Evolutionary conservation across 37 sponge, comb jelly and placozoan species (phyloP).

Genomic region (Agelas oroides): DNA sequence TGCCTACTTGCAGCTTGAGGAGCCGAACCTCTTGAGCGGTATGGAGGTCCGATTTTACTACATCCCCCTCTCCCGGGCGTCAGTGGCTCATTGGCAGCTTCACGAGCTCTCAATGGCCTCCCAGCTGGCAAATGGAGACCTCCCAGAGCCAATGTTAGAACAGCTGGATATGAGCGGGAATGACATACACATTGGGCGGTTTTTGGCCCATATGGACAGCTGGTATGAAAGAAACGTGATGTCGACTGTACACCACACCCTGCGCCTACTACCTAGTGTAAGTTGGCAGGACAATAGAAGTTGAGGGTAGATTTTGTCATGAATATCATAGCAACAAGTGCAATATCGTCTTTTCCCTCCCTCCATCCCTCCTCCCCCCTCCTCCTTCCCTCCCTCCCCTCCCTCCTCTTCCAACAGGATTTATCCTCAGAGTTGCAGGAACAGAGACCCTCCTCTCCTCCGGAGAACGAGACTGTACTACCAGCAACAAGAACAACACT

Average conservation of each 20-base stretch:
- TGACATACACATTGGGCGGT: constrained; percentile 82
- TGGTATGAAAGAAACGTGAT: constrained; percentile 93
- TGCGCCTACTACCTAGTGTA: constrained; percentile 74
- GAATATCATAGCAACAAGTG: no score
- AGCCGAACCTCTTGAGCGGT: constrained; percentile 59
- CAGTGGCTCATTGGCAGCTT: neutral
- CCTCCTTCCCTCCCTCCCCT: neutral
- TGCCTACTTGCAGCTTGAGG: constrained; percentile 49
- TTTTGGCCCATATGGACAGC: constrained; percentile 84
- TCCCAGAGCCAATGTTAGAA: constrained; percentile 50
- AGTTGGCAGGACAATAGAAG: constrained; percentile 11
- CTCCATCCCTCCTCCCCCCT: neutral
- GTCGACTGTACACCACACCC: constrained; percentile 73
- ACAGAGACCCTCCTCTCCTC: no score
- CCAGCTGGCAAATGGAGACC: constrained; percentile 13
- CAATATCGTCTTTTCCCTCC: no score
- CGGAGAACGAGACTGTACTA: no score
- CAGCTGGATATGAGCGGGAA: constrained; percentile 23
- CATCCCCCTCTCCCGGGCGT: constrained; percentile 69
- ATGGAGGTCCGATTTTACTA: constrained; percentile 76
- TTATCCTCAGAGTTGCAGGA: no score
- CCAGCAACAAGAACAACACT: constrained; percentile 2
- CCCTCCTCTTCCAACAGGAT: no score
- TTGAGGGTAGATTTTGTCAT: no score
- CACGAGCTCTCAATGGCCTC: neutral